These are phyloP conservation scores for Scaptodrosophila lebanonensis DNA, from an alignment of 1,140 invertebrate genomes.

Conservation along the genomic window DNA sequence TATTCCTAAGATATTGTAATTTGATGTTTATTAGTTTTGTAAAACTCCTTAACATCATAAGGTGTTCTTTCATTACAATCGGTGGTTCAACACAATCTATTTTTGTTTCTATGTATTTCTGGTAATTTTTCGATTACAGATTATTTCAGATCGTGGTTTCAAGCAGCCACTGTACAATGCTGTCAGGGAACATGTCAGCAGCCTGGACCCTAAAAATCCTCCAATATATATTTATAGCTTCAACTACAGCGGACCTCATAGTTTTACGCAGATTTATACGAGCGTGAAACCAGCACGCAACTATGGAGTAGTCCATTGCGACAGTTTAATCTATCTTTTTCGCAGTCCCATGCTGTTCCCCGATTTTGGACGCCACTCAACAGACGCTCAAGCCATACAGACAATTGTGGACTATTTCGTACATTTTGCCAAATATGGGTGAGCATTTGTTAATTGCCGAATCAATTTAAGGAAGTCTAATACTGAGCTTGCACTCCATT, in stretches of 20 bases:
- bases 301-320: slow-evolving; percentile 70
- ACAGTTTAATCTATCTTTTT: slow-evolving; percentile 72
- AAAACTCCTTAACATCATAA: too few species aligned
- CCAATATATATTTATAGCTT: slow-evolving; percentile 66
- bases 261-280: slow-evolving; percentile 59
- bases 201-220: slow-evolving; percentile 12
- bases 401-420: slow-evolving; percentile 56
- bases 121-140: too few species aligned
- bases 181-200: slow-evolving; percentile 37
- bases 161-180: slow-evolving; percentile 59
- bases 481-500: not conserved
- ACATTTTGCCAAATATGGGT: slow-evolving; percentile 64
- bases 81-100: too few species aligned
- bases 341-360: slow-evolving; percentile 60
- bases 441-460: not conserved
- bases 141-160: slow-evolving; percentile 65
- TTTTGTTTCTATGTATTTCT: not conserved
- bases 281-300: slow-evolving; percentile 28
- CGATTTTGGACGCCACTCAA: slow-evolving; percentile 52
- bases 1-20: too few species aligned
- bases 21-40: too few species aligned
- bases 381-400: slow-evolving; percentile 43
- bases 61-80: not conserved
- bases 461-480: not conserved
- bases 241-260: slow-evolving; percentile 48